Percentiles rank a stretch among this genome's conserved stretches.
Evolutionary conservation across 2,888 invertebrate species (phyloP).

Genomic region (Drosophila lutescens): DNA sequence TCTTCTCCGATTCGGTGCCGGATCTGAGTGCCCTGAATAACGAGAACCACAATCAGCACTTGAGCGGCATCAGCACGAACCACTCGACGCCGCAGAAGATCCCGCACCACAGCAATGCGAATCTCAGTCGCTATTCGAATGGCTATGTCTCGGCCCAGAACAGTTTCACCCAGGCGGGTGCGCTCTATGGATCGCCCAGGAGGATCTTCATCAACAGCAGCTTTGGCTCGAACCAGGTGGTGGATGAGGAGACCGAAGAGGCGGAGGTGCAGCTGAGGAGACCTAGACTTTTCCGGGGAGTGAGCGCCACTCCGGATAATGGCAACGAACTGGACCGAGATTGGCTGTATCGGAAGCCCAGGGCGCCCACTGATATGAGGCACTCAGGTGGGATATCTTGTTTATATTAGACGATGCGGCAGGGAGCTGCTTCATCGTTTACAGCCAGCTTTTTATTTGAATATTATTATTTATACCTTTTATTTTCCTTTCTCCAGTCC

Average conservation of each 20-base stretch:
- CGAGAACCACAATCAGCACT: slow-evolving; percentile 82
- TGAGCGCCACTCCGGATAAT: slow-evolving; percentile 80
- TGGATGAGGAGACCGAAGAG: slow-evolving; percentile 83
- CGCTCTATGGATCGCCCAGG: slow-evolving; percentile 82
- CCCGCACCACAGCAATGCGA: slow-evolving; percentile 81
- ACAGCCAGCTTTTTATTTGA: not conserved
- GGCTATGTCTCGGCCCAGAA: slow-evolving; percentile 82
- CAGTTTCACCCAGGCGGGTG: slow-evolving; percentile 78
- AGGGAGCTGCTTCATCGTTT: not conserved
- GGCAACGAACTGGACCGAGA: slow-evolving; percentile 83
- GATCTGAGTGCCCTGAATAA: slow-evolving; percentile 83
- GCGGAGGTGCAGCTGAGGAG: slow-evolving; percentile 83
- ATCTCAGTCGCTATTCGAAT: slow-evolving; percentile 82
- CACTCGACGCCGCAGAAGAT: slow-evolving; percentile 84
- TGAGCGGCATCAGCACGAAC: slow-evolving; percentile 83
- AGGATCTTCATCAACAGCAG: slow-evolving; percentile 83
- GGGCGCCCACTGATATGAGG: slow-evolving; percentile 83
- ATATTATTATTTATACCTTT: not conserved
- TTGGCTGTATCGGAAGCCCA: slow-evolving; percentile 84
- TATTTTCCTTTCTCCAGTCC: slow-evolving; percentile 82
- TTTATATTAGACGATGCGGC: no score
- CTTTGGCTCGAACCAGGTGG: slow-evolving; percentile 83
- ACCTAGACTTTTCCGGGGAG: slow-evolving; percentile 76
- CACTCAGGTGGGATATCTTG: slow-evolving; percentile 84
- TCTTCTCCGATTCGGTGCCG: slow-evolving; percentile 84